These are phyloP conservation scores for Planococcus citri DNA, from an alignment of 1,140 invertebrate genomes.

Conservation along the genomic window DNA sequence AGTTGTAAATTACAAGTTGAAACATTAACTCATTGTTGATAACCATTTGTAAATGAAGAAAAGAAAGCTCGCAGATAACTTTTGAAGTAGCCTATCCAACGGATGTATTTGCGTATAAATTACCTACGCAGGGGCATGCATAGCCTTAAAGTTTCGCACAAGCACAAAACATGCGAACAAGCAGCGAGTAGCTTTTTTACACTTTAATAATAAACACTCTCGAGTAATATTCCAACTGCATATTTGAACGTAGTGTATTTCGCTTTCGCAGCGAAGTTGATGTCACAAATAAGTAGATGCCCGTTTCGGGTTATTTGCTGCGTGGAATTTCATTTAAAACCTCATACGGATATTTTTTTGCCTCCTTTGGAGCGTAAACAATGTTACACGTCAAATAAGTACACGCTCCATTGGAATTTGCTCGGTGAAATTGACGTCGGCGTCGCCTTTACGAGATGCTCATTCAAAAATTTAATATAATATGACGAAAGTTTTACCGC, in stretches of 20 bases:
- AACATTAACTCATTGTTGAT: background rate
- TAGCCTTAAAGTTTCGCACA: too few relatives aligned
- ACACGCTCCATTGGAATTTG: background rate
- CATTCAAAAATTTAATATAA: background rate
- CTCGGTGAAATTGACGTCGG: background rate
- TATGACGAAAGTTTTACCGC: too few relatives aligned
- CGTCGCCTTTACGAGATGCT: background rate
- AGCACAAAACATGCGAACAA: background rate
- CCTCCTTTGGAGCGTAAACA: background rate
- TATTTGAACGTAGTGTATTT: background rate
- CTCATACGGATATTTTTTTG: background rate
- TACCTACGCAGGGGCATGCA: too few relatives aligned
- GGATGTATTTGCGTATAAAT: slow-evolving; percentile 3
- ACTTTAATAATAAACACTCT: slow-evolving; percentile 3
- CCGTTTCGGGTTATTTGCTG: background rate
- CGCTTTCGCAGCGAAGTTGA: background rate
- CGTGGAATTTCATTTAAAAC: background rate
- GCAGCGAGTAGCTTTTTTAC: background rate
- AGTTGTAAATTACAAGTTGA: slow-evolving; percentile 8
- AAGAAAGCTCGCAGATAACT: background rate
- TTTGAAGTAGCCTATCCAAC: background rate
- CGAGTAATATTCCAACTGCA: slow-evolving; percentile 1
- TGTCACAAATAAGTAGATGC: background rate
- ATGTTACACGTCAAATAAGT: background rate
- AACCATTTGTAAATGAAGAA: background rate